Evolutionary conservation across 2,113 vertebrate species (phyloP).

Genomic region (Pomatostomus ruficeps): DNA sequence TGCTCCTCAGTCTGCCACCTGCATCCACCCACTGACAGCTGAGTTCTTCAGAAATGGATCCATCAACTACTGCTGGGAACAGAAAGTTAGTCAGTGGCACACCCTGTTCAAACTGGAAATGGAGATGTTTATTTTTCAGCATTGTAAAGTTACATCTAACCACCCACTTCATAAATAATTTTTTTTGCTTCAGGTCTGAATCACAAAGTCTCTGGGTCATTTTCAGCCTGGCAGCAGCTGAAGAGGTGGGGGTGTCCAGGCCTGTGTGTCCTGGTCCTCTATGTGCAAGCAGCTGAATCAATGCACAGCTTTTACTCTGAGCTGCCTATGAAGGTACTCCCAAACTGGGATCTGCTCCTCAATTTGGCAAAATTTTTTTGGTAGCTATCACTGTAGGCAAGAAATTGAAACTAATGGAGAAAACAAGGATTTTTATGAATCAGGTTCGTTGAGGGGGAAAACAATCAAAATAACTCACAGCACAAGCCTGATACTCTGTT

Average conservation of each 20-base stretch:
- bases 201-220: not conserved
- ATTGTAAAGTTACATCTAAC: not conserved
- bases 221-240: not conserved
- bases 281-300: not conserved
- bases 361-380: not conserved
- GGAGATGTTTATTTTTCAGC: not conserved
- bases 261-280: fast-evolving
- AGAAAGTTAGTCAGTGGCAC: not conserved
- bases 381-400: not conserved
- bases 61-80: not conserved
- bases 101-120: not conserved
- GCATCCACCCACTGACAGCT: not conserved
- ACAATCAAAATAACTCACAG: not conserved
- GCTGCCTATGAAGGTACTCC: not conserved
- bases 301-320: not conserved
- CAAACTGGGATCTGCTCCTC: not conserved
- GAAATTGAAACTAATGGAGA: not conserved
- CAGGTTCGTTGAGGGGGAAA: not conserved
- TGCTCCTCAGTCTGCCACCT: not conserved
- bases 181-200: not conserved
- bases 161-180: fast-evolving
- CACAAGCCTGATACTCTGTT: not conserved
- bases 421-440: not conserved
- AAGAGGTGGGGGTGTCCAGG: not conserved
- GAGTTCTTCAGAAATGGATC: not conserved